A percentile compares a stretch with the other conserved stretches of the same genome.
These are phyloP conservation scores for Brachionus manjavacas DNA, from an alignment of 1,140 invertebrate species.

Conservation along the genomic window DNA sequence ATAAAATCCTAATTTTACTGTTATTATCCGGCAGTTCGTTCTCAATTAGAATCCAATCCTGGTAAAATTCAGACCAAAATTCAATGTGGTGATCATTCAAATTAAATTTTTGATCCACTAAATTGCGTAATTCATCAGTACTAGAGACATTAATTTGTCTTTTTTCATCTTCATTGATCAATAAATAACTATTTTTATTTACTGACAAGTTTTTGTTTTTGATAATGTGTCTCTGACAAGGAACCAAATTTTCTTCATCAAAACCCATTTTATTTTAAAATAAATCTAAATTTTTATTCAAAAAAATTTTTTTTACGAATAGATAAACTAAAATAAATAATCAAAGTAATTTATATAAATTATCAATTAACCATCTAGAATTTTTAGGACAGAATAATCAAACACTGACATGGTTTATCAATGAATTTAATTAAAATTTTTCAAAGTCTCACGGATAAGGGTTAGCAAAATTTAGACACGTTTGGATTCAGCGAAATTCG, in stretches of 20 bases:
- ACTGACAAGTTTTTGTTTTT: not conserved
- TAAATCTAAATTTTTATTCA: not conserved
- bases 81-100: not conserved
- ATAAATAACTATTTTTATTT: not conserved
- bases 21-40: not conserved
- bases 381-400: not conserved
- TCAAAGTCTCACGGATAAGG: not conserved
- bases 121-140: not conserved
- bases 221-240: not conserved
- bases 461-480: not conserved
- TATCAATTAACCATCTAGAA: not conserved
- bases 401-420: constrained; percentile 9
- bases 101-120: not conserved
- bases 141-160: not conserved
- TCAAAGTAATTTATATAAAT: not conserved
- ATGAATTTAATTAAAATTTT: not conserved
- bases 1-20: not conserved
- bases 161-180: not conserved
- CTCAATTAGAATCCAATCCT: constrained; percentile 6
- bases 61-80: not conserved
- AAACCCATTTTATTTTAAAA: constrained; percentile 9
- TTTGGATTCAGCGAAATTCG: not conserved
- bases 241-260: constrained; percentile 18
- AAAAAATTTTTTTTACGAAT: not conserved
- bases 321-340: constrained; percentile 18